These are phyloP conservation scores for Bubo scandiacus DNA, from an alignment of 2,113 vertebrate genomes.

Conservation along the genomic window DNA sequence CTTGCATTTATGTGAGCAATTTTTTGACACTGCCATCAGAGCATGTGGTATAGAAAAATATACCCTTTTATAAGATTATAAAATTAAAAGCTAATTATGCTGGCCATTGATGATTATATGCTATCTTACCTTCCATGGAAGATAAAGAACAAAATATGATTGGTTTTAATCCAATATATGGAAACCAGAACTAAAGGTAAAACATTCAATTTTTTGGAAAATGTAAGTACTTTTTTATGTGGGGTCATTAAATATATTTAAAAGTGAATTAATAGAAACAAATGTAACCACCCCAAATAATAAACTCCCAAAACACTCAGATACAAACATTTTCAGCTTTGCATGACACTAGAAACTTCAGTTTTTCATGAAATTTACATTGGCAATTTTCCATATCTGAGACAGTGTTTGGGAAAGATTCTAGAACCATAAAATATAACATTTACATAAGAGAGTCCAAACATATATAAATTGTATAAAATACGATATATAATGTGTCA, in stretches of 20 bases:
- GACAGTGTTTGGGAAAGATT: neutral
- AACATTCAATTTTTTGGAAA: neutral
- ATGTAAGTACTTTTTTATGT: neutral
- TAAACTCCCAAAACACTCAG: accelerated
- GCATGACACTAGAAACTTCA: neutral
- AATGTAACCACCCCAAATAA: neutral
- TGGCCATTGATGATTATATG: neutral
- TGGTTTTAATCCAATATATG: neutral
- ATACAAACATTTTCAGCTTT: neutral
- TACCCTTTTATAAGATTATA: neutral
- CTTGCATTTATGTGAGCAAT: neutral
- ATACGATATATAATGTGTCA: neutral
- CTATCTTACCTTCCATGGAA: neutral
- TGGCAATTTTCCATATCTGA: neutral
- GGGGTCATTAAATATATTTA: neutral
- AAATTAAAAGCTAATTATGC: conserved; percentile 2
- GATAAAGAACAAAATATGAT: neutral
- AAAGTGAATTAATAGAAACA: neutral
- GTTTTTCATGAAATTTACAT: neutral
- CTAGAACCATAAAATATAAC: neutral
- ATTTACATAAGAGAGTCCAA: neutral
- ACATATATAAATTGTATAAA: neutral
- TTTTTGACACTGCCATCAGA: neutral
- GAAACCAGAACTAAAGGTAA: neutral
- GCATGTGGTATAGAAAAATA: neutral